Base-by-base conservation (phyloP, 2,888 invertebrate species). In the Octonoba sinensis region DNA sequence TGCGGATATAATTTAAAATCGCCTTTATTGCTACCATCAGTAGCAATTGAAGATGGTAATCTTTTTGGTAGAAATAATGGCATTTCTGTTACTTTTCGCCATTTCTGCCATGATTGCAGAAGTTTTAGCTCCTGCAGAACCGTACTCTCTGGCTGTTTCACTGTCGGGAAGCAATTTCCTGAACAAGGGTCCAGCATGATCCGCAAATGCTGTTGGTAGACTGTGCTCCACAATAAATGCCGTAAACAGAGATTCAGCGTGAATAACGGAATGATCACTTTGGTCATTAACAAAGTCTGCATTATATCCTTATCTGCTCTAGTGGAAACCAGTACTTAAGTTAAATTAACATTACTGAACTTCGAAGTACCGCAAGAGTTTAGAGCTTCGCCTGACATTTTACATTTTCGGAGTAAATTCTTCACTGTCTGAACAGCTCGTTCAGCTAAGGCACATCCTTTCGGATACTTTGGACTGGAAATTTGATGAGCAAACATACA, bases 161-260 rank as follows among this genome's bases (percentile, higher is more conserved):
- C 65, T 22, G 6, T 8, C 24, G 3, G 27, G 60, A 20, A 8
- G 24, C 65, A 65, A 46, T 44, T 46, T n/a, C n/a, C n/a, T 46
- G n/a, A 65, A 46, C 3, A 65, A 20, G 2, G 15, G 22, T 8
- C 46, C 65, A 4, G 22, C 47, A 22, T 46, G 13, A 22, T 65
- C 65, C 11, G 65, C 46, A 8, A 65, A 15, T 2, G 47, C 18
- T 12, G 47, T 46, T 12, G 47, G 65, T 16, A 44, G 22, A 22
- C 47, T 65, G 49, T 65, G 65, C 2, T 46, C 65, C 65, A 65
- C 13, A 65, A 65, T 46, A 15, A 65, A 65, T 6, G 65, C 3
- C 3, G 47, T 49, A 46, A 65, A 65, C 12, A 65, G 18, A 46
- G 46, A 46, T 22, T 65, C 47, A 15, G 65, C 65, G 20, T 65